Conservation (phyloP, 2,797 vertebrate genomes). For the Melanotaenia maccullochi region DNA sequence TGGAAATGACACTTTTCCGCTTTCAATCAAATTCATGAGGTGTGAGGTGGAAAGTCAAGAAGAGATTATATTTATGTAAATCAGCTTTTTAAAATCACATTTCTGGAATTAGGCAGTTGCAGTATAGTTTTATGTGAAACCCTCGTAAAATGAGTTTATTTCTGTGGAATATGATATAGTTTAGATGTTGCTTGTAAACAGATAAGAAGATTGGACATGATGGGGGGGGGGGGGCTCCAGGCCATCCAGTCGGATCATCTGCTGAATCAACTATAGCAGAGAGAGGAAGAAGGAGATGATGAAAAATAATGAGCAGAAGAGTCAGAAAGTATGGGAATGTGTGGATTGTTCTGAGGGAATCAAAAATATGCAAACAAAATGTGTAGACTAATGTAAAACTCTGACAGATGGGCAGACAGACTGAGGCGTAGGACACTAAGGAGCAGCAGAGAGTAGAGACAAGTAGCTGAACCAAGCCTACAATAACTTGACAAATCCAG, state of each 20-base stretch:
- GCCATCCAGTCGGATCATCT: slow-evolving; percentile 38
- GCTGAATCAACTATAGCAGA: background rate
- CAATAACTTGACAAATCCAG: slow-evolving; percentile 60
- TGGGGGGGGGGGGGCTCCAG: slow-evolving; percentile 4
- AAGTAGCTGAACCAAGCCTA: slow-evolving; percentile 23
- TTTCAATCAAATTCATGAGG: slow-evolving; percentile 59
- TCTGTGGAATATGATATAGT: slow-evolving; percentile 11
- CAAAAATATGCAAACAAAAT: background rate
- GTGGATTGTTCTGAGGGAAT: slow-evolving; percentile 1
- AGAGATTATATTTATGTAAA: slow-evolving; percentile 62
- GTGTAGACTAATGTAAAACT: background rate
- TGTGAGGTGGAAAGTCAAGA: slow-evolving; percentile 25
- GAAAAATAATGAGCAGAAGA: background rate
- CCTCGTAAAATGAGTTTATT: slow-evolving; percentile 10
- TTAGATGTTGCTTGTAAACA: slow-evolving; percentile 18
- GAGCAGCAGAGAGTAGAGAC: slow-evolving; percentile 37
- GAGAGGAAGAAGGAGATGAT: background rate
- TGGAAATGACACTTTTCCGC: slow-evolving; percentile 42
- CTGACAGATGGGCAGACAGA: slow-evolving; percentile 24
- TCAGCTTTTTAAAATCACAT: slow-evolving; percentile 49
- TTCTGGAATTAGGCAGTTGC: slow-evolving; percentile 55
- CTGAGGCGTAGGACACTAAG: slow-evolving; percentile 31
- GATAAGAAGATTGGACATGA: slow-evolving; percentile 31
- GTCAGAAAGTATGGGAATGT: background rate
- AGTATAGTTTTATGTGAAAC: slow-evolving; percentile 21